Evolutionary conservation across 2,888 invertebrate species (phyloP), one percentile per base, ranked within the genome.

Genomic region (Chorisops tibialis): DNA sequence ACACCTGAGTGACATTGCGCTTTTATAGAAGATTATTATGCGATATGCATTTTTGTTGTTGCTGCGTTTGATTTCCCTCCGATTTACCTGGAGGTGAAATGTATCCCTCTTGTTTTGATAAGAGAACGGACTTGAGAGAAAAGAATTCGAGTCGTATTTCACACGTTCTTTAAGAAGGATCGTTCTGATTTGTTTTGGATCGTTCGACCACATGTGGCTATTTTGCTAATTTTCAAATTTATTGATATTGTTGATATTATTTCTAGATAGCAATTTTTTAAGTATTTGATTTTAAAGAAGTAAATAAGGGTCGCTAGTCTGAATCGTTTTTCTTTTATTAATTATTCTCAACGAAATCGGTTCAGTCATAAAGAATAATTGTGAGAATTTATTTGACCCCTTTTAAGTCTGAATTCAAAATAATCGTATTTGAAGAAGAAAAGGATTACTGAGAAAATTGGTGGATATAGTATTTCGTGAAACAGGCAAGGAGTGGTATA

Each of bases 21-120:
- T 19, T 47, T 19, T 47, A 18, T 12, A 7, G 30, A n/a, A n/a
- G 30, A 30, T 9, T 30, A 30, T 1, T 30, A 30, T 2, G n/a
- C n/a, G n/a, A n/a, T n/a, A n/a, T n/a, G n/a, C n/a, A n/a, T 30
- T 30, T 30, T 30, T 30, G 30, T 30, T 30, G 5, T 30, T 30
- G 30, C 30, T 30, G 30, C 1, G 5, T 5, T 30, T 30, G 30
- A 30, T 30, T 7, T 30, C 49, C 49, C 24, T 24, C 49, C n/a
- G 12, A 5, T 14, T 49, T 24, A 5, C 16, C 3, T 16, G 38
- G 38, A 6, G 51, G 51, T 52, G 21, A 38, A n/a, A 22, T 11
- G 21, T 52, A 38, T 38, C 12, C 21, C 12, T 18, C 18, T 52
- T 52, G 51, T 52, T 52, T 52, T 52, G 51, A 52, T 52, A 18